Conservation (phyloP, 2,888 invertebrate species). For the Cyclophora punctaria region DNA sequence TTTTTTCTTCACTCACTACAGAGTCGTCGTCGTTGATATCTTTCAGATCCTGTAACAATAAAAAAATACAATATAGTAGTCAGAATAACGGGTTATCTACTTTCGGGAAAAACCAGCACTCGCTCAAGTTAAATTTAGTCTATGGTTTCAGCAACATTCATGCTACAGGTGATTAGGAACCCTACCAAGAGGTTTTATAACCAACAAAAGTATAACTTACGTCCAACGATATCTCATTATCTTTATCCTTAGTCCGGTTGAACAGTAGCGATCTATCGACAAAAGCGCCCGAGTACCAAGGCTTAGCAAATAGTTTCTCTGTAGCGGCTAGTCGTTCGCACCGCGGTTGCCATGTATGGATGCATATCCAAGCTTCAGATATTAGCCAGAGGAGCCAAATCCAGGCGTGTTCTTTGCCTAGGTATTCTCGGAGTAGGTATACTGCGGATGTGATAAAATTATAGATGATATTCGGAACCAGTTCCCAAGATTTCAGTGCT, state of each 20-base stretch:
- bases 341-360: slow-evolving; percentile 89
- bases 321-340: slow-evolving; percentile 89
- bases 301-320: slow-evolving; percentile 87
- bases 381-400: slow-evolving; percentile 87
- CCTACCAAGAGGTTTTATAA: too few species aligned
- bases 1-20: slow-evolving; percentile 43
- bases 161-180: too few species aligned
- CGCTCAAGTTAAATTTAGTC: too few species aligned
- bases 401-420: slow-evolving; percentile 80
- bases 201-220: slow-evolving; percentile 31
- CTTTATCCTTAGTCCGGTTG: slow-evolving; percentile 84
- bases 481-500: too few species aligned
- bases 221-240: slow-evolving; percentile 59
- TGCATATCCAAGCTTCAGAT: slow-evolving; percentile 90
- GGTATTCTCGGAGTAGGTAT: slow-evolving; percentile 68
- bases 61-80: too few species aligned
- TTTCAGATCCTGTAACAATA: slow-evolving; percentile 35
- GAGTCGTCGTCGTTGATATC: slow-evolving; percentile 37
- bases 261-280: slow-evolving; percentile 90
- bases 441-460: slow-evolving; percentile 23
- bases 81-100: too few species aligned
- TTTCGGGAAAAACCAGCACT: too few species aligned
- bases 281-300: slow-evolving; percentile 87
- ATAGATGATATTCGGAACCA: too few species aligned
- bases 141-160: too few species aligned